phyloP scores from a whole-genome alignment of 1,140 invertebrate species.

The Scaptodrosophila lebanonensis region DNA sequence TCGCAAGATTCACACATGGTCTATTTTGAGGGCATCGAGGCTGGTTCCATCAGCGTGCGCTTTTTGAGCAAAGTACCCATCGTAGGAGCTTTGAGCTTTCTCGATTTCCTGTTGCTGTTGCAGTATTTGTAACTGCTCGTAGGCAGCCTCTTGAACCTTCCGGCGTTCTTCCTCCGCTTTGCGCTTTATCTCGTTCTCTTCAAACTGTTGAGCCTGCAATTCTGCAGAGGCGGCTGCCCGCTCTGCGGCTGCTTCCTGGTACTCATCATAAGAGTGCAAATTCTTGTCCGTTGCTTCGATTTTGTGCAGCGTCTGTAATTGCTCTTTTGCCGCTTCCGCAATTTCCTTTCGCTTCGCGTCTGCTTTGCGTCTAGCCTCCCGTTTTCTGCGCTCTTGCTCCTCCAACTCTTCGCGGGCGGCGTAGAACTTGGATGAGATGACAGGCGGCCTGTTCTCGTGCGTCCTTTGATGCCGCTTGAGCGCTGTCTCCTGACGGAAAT shows the following conservation, averaged over 20 bases:
- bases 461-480: slow-evolving; percentile 69
- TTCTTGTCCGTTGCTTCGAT: slow-evolving; percentile 48
- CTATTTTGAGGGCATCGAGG: slow-evolving; percentile 48
- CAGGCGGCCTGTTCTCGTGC: slow-evolving; percentile 65
- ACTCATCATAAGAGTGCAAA: slow-evolving; percentile 59
- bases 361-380: slow-evolving; percentile 53
- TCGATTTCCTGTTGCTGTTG: slow-evolving; percentile 60
- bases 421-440: slow-evolving; percentile 66
- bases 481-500: slow-evolving; percentile 69
- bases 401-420: slow-evolving; percentile 65
- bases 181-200: slow-evolving; percentile 58
- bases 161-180: slow-evolving; percentile 52
- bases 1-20: slow-evolving; percentile 60
- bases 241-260: slow-evolving; percentile 59
- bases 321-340: slow-evolving; percentile 64
- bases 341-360: slow-evolving; percentile 62
- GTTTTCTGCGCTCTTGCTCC: slow-evolving; percentile 61
- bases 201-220: slow-evolving; percentile 58
- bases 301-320: slow-evolving; percentile 58
- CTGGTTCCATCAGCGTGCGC: slow-evolving; percentile 40
- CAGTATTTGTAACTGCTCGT: slow-evolving; percentile 56
- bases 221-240: slow-evolving; percentile 60
- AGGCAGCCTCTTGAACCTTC: slow-evolving; percentile 64
- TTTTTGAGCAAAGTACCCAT: slow-evolving; percentile 62
- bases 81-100: slow-evolving; percentile 59